Evolutionary conservation across 2,113 vertebrate genomes (phyloP).

Genomic region (Labeo catla): DNA sequence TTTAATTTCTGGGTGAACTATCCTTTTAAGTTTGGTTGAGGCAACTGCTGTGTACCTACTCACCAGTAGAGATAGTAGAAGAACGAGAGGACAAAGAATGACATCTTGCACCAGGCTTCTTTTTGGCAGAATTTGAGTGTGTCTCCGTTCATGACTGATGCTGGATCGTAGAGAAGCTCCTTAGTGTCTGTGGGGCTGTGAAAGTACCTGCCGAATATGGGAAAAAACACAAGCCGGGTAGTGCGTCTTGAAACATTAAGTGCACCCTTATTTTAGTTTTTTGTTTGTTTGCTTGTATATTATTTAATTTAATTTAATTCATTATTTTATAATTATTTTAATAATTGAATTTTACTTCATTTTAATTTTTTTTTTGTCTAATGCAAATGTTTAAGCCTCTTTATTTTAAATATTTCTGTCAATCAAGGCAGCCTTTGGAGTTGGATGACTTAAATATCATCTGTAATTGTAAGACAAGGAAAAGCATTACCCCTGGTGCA

Average conservation of each 20-base stretch:
- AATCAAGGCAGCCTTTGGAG: background rate
- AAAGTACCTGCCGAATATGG: conserved; percentile 87
- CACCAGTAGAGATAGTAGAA: conserved; percentile 99
- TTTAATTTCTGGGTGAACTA: no score
- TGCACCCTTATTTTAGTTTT: background rate
- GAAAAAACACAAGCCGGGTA: conserved; percentile 73
- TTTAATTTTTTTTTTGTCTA: background rate
- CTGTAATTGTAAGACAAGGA: background rate
- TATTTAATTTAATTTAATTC: background rate
- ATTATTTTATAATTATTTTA: background rate
- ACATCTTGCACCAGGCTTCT: conserved; percentile 99
- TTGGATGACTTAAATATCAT: background rate
- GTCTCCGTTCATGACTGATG: conserved; percentile 93
- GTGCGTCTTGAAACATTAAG: conserved; percentile 53
- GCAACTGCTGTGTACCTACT: conserved; percentile 59
- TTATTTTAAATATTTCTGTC: background rate
- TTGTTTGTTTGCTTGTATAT: background rate
- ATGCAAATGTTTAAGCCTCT: background rate
- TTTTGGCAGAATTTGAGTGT: conserved; percentile 96
- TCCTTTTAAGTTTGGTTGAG: background rate
- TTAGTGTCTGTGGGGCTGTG: conserved; percentile 94
- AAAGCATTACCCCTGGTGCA: background rate
- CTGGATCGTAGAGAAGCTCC: conserved; percentile 93
- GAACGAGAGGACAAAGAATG: conserved; percentile 97
- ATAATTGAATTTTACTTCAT: background rate